Conservation (phyloP, 2,797 vertebrate genomes). For the Nyctalus aviator region DNA sequence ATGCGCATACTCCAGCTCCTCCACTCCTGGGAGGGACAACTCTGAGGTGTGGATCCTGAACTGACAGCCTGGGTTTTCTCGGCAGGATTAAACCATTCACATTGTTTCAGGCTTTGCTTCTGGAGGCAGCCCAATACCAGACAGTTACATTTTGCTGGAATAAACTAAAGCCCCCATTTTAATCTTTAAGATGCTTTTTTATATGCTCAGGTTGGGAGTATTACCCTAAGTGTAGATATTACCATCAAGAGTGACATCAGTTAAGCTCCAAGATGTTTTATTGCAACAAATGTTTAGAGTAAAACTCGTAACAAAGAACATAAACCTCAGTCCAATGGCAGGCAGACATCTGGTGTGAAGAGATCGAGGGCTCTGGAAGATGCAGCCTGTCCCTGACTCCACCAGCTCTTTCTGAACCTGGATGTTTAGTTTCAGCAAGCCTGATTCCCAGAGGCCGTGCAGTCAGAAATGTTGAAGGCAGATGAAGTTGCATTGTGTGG, state of each 20-base stretch:
- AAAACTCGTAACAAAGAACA: not conserved
- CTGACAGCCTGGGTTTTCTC: not conserved
- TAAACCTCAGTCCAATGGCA: not conserved
- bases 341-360: not conserved
- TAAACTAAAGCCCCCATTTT: not conserved
- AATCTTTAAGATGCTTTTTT: slow-evolving; percentile 11
- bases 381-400: not conserved
- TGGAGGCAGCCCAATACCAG: not conserved
- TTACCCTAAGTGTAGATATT: not conserved
- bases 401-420: not conserved
- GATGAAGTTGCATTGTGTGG: not conserved
- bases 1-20: not conserved
- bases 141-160: not conserved
- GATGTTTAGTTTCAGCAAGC: not conserved
- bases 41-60: not conserved
- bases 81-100: not conserved
- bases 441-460: not conserved
- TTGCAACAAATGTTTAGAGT: not conserved
- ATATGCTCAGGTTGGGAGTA: not conserved
- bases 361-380: not conserved
- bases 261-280: not conserved
- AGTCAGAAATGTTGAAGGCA: not conserved
- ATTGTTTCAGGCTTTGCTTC: not conserved
- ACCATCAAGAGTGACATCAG: not conserved
- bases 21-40: not conserved